These are phyloP conservation scores for Tetranychus cinnabarinus DNA, from an alignment of 1,140 invertebrate genomes.

Conservation along the genomic window DNA sequence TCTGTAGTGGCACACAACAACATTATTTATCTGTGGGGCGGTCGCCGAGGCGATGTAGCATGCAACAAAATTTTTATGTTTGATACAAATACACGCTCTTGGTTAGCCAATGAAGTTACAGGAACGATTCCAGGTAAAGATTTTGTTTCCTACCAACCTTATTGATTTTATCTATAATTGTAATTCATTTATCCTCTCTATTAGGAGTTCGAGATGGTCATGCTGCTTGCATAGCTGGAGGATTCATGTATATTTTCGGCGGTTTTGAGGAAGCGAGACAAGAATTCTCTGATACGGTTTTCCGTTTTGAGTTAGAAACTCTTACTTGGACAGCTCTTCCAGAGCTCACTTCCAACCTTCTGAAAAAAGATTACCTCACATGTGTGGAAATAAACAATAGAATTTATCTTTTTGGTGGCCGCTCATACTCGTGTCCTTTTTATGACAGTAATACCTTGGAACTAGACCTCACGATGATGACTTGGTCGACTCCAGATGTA, in stretches of 20 bases:
- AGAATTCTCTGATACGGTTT: constrained; percentile 51
- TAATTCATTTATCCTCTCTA: too few relatives aligned
- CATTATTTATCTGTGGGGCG: constrained; percentile 67
- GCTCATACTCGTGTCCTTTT: constrained; percentile 42
- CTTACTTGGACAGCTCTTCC: constrained; percentile 40
- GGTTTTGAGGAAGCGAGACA: constrained; percentile 56
- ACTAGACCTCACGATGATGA: constrained; percentile 39
- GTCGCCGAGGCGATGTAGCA: constrained; percentile 53
- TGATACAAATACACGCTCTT: constrained; percentile 40
- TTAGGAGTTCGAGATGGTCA: constrained; percentile 56
- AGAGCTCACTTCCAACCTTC: constrained; percentile 33
- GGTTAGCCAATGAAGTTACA: constrained; percentile 35
- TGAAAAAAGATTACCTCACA: constrained; percentile 63
- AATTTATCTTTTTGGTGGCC: constrained; percentile 69
- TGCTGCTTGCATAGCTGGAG: constrained; percentile 50
- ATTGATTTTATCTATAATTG: too few relatives aligned
- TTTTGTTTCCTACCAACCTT: too few relatives aligned
- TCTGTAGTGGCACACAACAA: constrained; percentile 50
- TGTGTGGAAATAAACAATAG: constrained; percentile 39
- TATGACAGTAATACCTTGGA: constrained; percentile 52
- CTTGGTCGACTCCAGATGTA: constrained; percentile 35
- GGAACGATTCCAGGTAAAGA: constrained; percentile 33
- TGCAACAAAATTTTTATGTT: constrained; percentile 55
- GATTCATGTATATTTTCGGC: constrained; percentile 72
- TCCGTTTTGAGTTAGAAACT: constrained; percentile 43